phyloP scores from a whole-genome alignment of 2,113 vertebrate species.

The Vombatus ursinus region DNA sequence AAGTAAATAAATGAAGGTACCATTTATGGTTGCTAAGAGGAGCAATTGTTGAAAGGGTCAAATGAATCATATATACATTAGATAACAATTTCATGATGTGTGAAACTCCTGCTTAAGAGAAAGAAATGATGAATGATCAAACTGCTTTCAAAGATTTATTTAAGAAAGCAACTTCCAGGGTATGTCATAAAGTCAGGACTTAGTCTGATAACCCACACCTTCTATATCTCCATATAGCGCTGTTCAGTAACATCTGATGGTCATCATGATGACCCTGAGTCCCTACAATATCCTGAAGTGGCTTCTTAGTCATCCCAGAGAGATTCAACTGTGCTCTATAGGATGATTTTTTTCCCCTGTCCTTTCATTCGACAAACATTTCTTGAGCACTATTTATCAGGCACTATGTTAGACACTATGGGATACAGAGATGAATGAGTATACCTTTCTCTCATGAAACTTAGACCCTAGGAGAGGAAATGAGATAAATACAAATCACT shows the following conservation, averaged over 20 bases:
- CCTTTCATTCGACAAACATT: not conserved
- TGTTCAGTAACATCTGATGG: slow-evolving; percentile 18
- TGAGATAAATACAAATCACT: not conserved
- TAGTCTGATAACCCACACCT: not conserved
- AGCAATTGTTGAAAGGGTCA: not conserved
- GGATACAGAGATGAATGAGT: not conserved
- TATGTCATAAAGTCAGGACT: not conserved
- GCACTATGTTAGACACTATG: not conserved
- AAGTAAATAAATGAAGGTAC: not conserved
- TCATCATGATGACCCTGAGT: not conserved
- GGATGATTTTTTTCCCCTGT: not conserved
- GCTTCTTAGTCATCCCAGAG: not conserved
- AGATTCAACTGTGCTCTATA: slow-evolving; percentile 1
- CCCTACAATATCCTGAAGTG: slow-evolving; percentile 23
- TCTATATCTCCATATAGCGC: not conserved
- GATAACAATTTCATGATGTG: not conserved
- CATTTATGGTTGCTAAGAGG: not conserved
- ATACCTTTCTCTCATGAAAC: not conserved
- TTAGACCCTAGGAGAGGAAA: not conserved
- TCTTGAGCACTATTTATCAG: not conserved
- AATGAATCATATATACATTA: not conserved
- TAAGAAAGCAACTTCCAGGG: slow-evolving; percentile 37
- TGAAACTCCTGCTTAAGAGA: not conserved
- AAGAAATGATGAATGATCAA: slow-evolving; percentile 14
- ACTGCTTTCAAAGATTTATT: slow-evolving; percentile 43